phyloP scores from a whole-genome alignment of 2,113 vertebrate species.

The Sakesphorus luctuosus region DNA sequence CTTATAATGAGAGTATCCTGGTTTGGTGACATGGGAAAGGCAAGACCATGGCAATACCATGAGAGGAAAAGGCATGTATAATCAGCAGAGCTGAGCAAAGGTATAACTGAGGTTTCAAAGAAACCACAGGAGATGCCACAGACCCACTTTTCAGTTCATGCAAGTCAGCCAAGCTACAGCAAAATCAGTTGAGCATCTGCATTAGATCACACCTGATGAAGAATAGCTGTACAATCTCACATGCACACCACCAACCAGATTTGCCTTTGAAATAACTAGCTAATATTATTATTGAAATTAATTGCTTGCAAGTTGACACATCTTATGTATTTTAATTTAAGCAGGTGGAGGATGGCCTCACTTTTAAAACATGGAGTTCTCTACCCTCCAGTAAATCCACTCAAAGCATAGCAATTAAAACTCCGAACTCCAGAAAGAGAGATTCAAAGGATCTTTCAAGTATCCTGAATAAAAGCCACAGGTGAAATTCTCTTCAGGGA shows the following conservation, averaged over 20 bases:
- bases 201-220: neutral
- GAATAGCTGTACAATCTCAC: neutral
- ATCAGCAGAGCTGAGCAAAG: neutral
- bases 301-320: slow-evolving; percentile 2
- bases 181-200: neutral
- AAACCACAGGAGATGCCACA: neutral
- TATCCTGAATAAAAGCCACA: neutral
- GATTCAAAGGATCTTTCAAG: slow-evolving; percentile 26
- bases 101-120: neutral
- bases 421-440: neutral
- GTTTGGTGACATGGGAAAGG: neutral
- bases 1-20: neutral
- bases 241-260: neutral
- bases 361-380: neutral
- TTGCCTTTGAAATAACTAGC: neutral
- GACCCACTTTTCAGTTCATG: neutral
- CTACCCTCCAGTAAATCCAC: neutral
- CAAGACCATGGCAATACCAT: neutral
- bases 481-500: neutral
- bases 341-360: neutral
- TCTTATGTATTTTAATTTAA: slow-evolving; percentile 25
- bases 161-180: neutral
- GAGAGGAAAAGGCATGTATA: neutral
- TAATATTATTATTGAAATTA: slow-evolving; percentile 24
- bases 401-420: slow-evolving; percentile 25